phyloP scores from a whole-genome alignment of 1,140 invertebrate species.

The Ditylenchus dipsaci region DNA sequence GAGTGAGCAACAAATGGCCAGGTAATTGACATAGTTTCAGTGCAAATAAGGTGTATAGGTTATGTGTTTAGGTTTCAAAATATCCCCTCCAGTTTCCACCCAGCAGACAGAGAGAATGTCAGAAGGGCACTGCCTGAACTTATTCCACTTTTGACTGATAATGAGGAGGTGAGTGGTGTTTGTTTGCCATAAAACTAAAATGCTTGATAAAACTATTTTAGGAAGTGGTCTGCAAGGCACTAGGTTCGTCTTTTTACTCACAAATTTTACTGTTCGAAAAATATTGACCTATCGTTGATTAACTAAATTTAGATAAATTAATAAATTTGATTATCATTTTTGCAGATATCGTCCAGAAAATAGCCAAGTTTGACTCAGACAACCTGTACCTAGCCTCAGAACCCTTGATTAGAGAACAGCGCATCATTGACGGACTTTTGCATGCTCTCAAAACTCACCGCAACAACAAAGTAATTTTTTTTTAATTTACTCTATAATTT shows the following conservation, averaged over 20 bases:
- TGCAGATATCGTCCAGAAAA: background rate
- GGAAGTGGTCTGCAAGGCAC: background rate
- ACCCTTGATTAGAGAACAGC: slow-evolving; percentile 4
- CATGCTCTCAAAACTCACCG: slow-evolving; percentile 23
- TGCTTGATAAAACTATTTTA: background rate
- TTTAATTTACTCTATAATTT: background rate
- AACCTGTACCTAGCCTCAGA: background rate
- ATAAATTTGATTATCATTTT: too few relatives aligned
- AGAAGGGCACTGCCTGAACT: slow-evolving; percentile 34
- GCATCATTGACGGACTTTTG: slow-evolving; percentile 24
- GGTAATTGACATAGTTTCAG: background rate
- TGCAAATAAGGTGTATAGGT: background rate
- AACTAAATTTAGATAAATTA: too few relatives aligned
- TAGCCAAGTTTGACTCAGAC: background rate
- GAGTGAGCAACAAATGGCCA: slow-evolving; percentile 4
- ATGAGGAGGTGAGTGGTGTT: slow-evolving; percentile 19
- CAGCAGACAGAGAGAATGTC: slow-evolving; percentile 32
- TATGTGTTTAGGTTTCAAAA: slow-evolving; percentile 9
- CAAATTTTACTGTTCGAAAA: too few relatives aligned
- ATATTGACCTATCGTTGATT: too few relatives aligned
- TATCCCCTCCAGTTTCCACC: slow-evolving; percentile 11
- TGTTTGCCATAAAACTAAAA: background rate
- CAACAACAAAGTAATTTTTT: slow-evolving; percentile 27
- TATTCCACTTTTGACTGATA: slow-evolving; percentile 36
- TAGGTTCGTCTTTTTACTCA: background rate